These are phyloP conservation scores for Ptychoptera contaminata DNA, from an alignment of 2,888 invertebrate species.

Conservation along the genomic window DNA sequence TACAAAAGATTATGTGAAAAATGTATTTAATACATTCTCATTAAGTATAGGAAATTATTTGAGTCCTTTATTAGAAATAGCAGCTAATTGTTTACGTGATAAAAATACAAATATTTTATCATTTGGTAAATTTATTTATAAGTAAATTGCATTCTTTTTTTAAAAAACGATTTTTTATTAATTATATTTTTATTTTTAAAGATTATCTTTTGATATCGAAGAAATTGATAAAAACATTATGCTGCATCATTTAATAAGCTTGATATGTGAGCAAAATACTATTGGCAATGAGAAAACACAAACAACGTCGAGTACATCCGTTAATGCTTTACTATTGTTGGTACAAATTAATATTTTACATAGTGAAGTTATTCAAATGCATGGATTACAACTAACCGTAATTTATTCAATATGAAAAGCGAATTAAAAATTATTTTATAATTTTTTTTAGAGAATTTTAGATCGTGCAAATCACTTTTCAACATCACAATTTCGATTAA, in stretches of 20 bases:
- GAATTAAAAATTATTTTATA: not conserved
- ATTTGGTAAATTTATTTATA: constrained; percentile 43
- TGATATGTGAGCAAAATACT: constrained; percentile 3
- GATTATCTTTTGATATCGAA: constrained; percentile 22
- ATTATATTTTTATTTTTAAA: constrained; percentile 1
- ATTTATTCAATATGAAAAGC: not conserved
- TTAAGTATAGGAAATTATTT: constrained; percentile 40
- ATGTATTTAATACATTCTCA: constrained; percentile 37
- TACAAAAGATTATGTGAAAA: constrained; percentile 38
- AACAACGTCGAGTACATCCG: constrained; percentile 19
- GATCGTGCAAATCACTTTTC: constrained; percentile 62
- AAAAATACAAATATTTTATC: constrained; percentile 36
- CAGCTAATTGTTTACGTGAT: constrained; percentile 36
- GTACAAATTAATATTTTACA: constrained; percentile 22
- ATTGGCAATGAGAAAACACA: not conserved
- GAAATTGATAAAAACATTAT: constrained; percentile 21
- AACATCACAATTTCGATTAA: constrained; percentile 53
- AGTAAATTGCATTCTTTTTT: constrained; percentile 22
- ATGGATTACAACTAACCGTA: constrained; percentile 24
- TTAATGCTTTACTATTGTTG: constrained; percentile 21
- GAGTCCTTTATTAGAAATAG: constrained; percentile 37
- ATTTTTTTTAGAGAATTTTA: constrained; percentile 37
- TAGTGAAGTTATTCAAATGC: constrained; percentile 23
- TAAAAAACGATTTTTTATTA: not conserved
- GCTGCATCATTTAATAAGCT: no score